Evolutionary conservation across 2,113 vertebrate genomes (phyloP), one percentile per base, ranked within the genome.

Genomic region (Phalacrocorax pelagicus): DNA sequence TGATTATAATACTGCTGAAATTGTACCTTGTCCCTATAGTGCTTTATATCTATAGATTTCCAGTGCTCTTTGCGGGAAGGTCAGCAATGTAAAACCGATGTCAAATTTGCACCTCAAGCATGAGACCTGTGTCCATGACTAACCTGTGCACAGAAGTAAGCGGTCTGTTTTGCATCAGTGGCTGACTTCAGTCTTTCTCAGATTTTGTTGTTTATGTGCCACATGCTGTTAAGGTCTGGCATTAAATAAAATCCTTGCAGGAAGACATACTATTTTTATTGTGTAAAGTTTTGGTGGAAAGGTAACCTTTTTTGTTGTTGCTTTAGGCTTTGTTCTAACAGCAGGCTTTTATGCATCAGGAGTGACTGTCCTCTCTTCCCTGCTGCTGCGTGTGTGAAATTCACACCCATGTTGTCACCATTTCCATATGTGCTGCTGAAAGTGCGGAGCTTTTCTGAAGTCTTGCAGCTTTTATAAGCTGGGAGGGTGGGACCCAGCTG

Each of bases 351-450:
- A 36, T 67, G 22, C n/a, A 71, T 44, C 61, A 57, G 36, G 42
- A 70, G 34, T n/a, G 69, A 27, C 36, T 62, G 32, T 80, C 34
- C 69, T 81, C 38, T 71, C 30, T 87, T 90, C n/a, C 19, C 21
- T 81, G 10, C 36, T 73, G 81, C 36, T 61, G 63, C 24, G 58
- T 58, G n/a, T 42, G 22, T 4, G 2, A 57, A 85, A 66, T 85
- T 63, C n/a, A 32, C 24, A 11, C 36, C 34, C 0, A 2, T 0
- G 0, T 38, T 79, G 65, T 44, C 52, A 36, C 19, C 1, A 0
- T 71, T 81, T 36, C 61, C 42, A 32, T 47, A 16, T 0, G 0
- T 15, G 14, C 42, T 90, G 46, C 42, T 78, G 20, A 40, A 79
- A 47, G n/a, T 79, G 42, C 40, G 70, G 40, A 36, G 52, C 26